Evolutionary conservation across 2,888 invertebrate species (phyloP).

Genomic region (Fabriciana adippe): DNA sequence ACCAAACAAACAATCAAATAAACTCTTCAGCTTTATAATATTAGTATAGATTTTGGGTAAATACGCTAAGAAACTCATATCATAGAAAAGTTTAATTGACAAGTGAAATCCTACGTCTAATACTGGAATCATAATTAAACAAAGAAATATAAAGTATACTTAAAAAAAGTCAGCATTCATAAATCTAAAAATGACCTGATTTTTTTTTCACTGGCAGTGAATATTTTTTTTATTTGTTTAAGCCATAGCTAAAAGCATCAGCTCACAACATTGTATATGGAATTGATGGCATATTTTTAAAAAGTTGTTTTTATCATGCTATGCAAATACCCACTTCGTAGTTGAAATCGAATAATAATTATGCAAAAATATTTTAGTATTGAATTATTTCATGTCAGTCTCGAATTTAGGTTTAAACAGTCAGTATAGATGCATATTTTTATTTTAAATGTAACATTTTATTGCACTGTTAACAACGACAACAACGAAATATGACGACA

Average conservation of each 20-base stretch:
- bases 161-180: background rate
- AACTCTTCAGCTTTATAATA: too few relatives aligned
- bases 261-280: slow-evolving; percentile 13
- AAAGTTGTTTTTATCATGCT: slow-evolving; percentile 15
- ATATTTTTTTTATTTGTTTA: slow-evolving; percentile 14
- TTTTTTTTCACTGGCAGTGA: slow-evolving; percentile 19
- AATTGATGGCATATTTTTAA: slow-evolving; percentile 22
- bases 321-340: slow-evolving; percentile 9
- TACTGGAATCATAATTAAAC: too few relatives aligned
- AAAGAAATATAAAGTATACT: too few relatives aligned
- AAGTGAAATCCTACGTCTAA: too few relatives aligned
- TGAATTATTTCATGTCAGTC: background rate
- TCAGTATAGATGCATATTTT: background rate
- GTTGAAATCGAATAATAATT: slow-evolving; percentile 5
- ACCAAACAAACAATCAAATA: too few relatives aligned
- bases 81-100: too few relatives aligned
- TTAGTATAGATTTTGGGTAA: too few relatives aligned
- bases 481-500: too few relatives aligned
- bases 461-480: too few relatives aligned
- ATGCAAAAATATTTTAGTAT: background rate
- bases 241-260: background rate
- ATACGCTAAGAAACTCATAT: too few relatives aligned
- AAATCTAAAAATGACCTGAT: background rate
- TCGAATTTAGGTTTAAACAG: background rate
- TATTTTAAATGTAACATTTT: too few relatives aligned